Evolutionary conservation across 2,888 invertebrate genomes (phyloP).

Genomic region (Pecten maximus): DNA sequence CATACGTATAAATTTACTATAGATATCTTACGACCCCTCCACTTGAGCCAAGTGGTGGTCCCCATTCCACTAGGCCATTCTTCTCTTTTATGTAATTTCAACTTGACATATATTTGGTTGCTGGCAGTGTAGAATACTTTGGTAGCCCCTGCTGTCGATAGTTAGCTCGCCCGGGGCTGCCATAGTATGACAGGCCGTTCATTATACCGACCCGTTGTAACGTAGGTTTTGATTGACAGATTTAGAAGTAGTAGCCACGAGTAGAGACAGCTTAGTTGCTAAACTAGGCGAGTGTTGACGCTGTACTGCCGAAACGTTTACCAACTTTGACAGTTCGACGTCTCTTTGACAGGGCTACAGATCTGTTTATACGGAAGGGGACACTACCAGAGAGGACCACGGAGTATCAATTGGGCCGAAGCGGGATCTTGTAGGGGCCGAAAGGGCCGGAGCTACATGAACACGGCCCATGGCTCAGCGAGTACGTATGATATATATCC

Average conservation of each 20-base stretch:
- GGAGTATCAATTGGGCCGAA: background rate
- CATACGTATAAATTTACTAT: conserved; percentile 13
- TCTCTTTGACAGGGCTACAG: conserved; percentile 77
- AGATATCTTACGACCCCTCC: conserved; percentile 30
- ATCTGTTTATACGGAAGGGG: conserved; percentile 77
- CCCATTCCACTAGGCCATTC: conserved; percentile 13
- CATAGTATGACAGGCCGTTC: conserved; percentile 76
- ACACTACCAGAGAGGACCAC: conserved; percentile 53
- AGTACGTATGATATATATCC: conserved; percentile 64
- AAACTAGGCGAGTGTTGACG: conserved; percentile 77
- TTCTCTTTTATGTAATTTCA: conserved; percentile 35
- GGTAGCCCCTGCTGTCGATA: conserved; percentile 48
- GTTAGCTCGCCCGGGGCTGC: conserved; percentile 61
- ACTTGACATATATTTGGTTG: conserved; percentile 40
- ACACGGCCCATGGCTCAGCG: conserved; percentile 75
- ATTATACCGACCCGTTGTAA: conserved; percentile 71
- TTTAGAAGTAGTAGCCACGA: conserved; percentile 76
- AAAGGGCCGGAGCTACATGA: conserved; percentile 47
- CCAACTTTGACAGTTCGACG: conserved; percentile 78
- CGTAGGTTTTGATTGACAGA: conserved; percentile 75
- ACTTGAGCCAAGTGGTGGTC: conserved; percentile 18
- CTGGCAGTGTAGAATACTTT: conserved; percentile 41
- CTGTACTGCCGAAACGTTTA: conserved; percentile 71
- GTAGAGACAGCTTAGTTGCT: conserved; percentile 77
- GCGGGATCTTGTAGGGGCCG: conserved; percentile 35